phyloP scores from a whole-genome alignment of 2,797 vertebrate genomes.

The Hypotaenidia philippensis region DNA sequence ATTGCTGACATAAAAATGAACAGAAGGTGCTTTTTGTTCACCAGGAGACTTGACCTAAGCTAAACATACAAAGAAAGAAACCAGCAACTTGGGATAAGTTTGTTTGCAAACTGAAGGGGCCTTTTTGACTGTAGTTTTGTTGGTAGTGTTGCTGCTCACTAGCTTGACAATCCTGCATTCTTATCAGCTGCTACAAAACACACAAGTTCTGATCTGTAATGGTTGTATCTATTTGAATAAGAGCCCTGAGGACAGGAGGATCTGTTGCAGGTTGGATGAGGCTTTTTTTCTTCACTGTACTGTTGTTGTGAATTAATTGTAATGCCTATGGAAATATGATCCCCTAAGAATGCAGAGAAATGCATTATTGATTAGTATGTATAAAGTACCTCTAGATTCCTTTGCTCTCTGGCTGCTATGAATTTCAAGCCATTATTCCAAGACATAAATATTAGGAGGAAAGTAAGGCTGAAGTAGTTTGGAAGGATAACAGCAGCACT shows the following conservation, averaged over 20 bases:
- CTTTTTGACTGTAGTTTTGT: background rate
- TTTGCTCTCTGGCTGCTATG: background rate
- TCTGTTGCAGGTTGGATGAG: background rate
- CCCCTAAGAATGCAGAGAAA: background rate
- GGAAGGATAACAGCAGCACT: background rate
- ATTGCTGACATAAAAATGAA: accelerated
- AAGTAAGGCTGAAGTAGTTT: background rate
- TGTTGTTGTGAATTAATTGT: conserved; percentile 23
- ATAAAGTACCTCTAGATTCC: background rate
- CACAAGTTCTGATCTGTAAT: background rate
- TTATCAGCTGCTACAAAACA: background rate
- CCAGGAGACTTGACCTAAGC: background rate
- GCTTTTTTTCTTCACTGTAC: background rate
- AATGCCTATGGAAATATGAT: conserved; percentile 2
- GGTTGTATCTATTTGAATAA: background rate
- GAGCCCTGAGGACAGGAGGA: background rate
- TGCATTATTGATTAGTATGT: conserved; percentile 28
- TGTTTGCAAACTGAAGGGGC: background rate
- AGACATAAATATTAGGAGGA: background rate
- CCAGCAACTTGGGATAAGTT: background rate
- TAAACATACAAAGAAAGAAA: background rate
- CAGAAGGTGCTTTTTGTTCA: background rate
- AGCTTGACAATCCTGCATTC: background rate
- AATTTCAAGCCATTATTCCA: background rate
- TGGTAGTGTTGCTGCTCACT: background rate